Percentiles rank a stretch among this genome's conserved stretches.
Conservation (phyloP, 1,140 invertebrate species). For the Zaprionus nigranus region DNA sequence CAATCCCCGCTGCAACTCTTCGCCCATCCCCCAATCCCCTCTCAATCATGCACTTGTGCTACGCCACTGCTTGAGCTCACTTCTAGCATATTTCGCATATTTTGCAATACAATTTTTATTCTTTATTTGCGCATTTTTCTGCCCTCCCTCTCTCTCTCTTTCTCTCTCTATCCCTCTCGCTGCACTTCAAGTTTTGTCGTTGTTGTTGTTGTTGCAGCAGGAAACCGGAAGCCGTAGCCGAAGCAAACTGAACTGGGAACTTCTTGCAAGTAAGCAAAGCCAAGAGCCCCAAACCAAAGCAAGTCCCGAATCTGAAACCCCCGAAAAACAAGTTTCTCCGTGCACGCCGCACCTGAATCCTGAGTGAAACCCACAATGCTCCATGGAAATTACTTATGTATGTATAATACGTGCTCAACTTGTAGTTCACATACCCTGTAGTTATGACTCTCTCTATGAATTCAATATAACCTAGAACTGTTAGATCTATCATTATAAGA, state of each 20-base stretch:
- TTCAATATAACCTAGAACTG: too few species aligned
- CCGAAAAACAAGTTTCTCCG: neutral
- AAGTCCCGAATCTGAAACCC: slow-evolving; percentile 1
- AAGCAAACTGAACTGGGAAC: slow-evolving; percentile 63
- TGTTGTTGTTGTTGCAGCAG: slow-evolving; percentile 26
- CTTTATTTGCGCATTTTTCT: slow-evolving; percentile 9
- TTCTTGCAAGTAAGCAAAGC: slow-evolving; percentile 57
- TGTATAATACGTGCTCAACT: slow-evolving; percentile 34
- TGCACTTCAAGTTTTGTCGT: slow-evolving; percentile 54
- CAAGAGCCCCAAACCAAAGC: neutral
- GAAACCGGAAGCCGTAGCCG: slow-evolving; percentile 56
- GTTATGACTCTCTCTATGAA: neutral
- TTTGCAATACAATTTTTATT: slow-evolving; percentile 29
- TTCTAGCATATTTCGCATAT: slow-evolving; percentile 48
- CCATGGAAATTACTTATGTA: slow-evolving; percentile 69
- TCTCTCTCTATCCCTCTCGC: neutral
- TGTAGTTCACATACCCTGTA: slow-evolving; percentile 34
- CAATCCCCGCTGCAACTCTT: neutral
- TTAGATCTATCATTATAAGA: neutral
- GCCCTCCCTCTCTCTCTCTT: neutral
- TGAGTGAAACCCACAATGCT: slow-evolving; percentile 23
- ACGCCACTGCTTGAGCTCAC: slow-evolving; percentile 5
- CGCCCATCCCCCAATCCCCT: neutral
- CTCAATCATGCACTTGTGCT: neutral
- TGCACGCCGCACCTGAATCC: slow-evolving; percentile 5